A percentile compares a stretch with the other conserved stretches of the same genome.
Conservation (phyloP, 2,888 invertebrate species). For the Drosophila quasianomalipes region DNA sequence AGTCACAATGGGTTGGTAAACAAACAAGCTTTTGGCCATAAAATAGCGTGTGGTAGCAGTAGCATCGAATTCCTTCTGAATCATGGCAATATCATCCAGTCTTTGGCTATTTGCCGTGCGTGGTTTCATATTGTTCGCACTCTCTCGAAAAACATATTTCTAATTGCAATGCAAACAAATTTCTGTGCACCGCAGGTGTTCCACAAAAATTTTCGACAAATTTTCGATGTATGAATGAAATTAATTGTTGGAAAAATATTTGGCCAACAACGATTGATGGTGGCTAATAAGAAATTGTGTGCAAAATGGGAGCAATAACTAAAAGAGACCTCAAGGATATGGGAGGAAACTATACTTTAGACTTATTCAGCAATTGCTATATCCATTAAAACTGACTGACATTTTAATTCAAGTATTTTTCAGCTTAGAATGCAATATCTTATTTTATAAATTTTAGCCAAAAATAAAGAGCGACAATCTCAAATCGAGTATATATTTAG, state of each 20-base stretch:
- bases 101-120: constrained; percentile 17
- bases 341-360: too few species aligned
- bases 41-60: constrained; percentile 72
- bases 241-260: constrained; percentile 71
- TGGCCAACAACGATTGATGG: constrained; percentile 53
- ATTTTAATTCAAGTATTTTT: background rate
- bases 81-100: background rate
- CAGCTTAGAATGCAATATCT: background rate
- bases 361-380: background rate
- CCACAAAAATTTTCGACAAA: constrained; percentile 39
- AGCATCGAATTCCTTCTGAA: constrained; percentile 46
- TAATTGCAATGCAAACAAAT: constrained; percentile 78
- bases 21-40: constrained; percentile 70
- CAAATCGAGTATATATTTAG: too few species aligned
- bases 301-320: background rate
- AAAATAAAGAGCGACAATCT: too few species aligned
- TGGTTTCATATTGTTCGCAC: constrained; percentile 19
- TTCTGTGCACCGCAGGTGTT: constrained; percentile 51
- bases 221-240: constrained; percentile 53
- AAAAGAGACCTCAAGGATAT: background rate
- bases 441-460: background rate
- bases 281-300: constrained; percentile 11
- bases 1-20: constrained; percentile 56
- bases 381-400: background rate
- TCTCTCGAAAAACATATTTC: constrained; percentile 41